phyloP scores from a whole-genome alignment of 2,888 invertebrate species.

The Melanostoma mellinum region DNA sequence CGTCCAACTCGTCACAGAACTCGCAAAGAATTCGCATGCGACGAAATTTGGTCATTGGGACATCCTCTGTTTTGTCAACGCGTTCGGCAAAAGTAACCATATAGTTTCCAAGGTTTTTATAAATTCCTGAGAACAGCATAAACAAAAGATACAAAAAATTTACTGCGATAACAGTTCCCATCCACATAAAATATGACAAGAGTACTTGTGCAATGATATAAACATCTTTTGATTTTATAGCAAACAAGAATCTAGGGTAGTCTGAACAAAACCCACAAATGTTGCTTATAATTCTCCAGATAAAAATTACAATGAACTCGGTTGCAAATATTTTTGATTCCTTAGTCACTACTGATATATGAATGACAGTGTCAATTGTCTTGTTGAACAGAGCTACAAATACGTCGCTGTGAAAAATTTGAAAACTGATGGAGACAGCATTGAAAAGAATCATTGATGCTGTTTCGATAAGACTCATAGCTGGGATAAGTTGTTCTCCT shows the following conservation, averaged over 20 bases:
- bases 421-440: not conserved
- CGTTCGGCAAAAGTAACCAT: not conserved
- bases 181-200: not conserved
- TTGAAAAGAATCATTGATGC: not conserved
- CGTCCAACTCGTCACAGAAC: slow-evolving; percentile 76
- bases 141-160: not conserved
- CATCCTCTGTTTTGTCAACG: not conserved
- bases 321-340: not conserved
- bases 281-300: not conserved
- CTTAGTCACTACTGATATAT: not conserved
- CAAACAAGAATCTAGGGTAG: not conserved
- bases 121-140: not conserved
- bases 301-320: not conserved
- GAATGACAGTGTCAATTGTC: not conserved
- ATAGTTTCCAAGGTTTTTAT: slow-evolving; percentile 6
- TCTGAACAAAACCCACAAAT: not conserved
- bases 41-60: slow-evolving; percentile 72
- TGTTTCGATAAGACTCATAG: not conserved
- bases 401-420: not conserved
- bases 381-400: not conserved
- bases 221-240: not conserved
- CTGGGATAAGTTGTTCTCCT: too few relatives aligned
- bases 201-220: not conserved
- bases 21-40: slow-evolving; percentile 77
- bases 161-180: not conserved